A percentile compares a stretch with the other conserved stretches of the same genome.
Evolutionary conservation across 2,797 vertebrate species (phyloP).

Genomic region (Sebastes melanostomus): DNA sequence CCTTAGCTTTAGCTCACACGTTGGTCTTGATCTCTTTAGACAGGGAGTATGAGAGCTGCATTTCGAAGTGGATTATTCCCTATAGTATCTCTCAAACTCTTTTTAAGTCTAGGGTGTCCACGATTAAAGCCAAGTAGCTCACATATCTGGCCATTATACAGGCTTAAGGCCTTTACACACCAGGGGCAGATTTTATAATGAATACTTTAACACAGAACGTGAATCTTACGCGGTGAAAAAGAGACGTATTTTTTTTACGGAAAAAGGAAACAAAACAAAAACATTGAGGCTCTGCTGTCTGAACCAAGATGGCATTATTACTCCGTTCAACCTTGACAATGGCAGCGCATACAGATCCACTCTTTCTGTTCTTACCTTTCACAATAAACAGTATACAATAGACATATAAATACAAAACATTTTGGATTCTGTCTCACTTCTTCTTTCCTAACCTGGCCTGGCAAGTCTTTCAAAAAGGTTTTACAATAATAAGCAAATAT

Average conservation of each 20-base stretch:
- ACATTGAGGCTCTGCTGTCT: too few species aligned
- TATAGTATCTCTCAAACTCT: conserved; percentile 35
- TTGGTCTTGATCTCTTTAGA: conserved; percentile 55
- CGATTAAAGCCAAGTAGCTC: conserved; percentile 50
- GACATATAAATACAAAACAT: neutral
- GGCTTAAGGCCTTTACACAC: neutral
- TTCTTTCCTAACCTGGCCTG: too few species aligned
- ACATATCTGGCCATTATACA: conserved; percentile 7
- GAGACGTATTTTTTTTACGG: neutral
- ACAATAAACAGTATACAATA: neutral
- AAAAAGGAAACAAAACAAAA: neutral
- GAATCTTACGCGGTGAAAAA: too few species aligned
- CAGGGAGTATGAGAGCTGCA: conserved; percentile 52
- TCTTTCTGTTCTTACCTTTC: neutral
- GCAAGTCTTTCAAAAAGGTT: too few species aligned
- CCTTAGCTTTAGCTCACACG: conserved; percentile 34
- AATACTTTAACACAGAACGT: neutral
- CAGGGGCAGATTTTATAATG: neutral
- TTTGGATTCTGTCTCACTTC: neutral
- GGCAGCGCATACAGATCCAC: neutral
- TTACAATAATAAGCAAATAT: neutral
- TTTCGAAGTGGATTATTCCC: conserved; percentile 54
- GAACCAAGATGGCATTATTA: neutral
- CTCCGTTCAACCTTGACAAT: neutral
- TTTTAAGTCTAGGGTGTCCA: conserved; percentile 35